Percentiles rank a stretch among this genome's conserved stretches.
Conservation (phyloP, 2,797 vertebrate species). For the Lemur catta region DNA sequence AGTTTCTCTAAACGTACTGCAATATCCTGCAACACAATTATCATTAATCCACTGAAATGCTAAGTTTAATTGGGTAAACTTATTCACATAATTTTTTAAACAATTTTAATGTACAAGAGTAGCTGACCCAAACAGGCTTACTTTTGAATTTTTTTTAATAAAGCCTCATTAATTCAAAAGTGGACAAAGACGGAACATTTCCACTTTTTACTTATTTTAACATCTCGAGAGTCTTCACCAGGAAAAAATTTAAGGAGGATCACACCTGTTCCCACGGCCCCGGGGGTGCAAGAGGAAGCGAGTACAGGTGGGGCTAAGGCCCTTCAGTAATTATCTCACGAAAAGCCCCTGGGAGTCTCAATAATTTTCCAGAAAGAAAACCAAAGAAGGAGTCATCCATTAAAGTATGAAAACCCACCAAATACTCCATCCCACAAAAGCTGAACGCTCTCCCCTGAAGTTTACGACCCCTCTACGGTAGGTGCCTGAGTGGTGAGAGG, state of each 20-base stretch:
- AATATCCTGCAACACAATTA: neutral
- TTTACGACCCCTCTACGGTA: neutral
- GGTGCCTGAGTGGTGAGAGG: neutral
- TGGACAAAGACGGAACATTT: neutral
- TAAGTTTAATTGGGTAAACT: neutral
- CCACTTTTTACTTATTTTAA: neutral
- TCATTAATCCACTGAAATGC: neutral
- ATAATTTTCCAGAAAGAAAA: conserved; percentile 51
- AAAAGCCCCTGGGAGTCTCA: conserved; percentile 16
- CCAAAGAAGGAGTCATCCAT: neutral
- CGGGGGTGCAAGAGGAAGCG: neutral
- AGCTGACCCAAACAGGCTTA: conserved; percentile 15
- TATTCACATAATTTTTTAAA: conserved; percentile 1
- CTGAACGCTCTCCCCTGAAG: neutral
- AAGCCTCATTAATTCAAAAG: neutral
- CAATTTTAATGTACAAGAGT: conserved; percentile 1
- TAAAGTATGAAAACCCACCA: conserved; percentile 5
- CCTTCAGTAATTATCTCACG: neutral
- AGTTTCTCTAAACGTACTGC: neutral
- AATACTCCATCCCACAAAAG: neutral
- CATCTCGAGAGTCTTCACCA: neutral
- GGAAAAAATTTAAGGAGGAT: neutral
- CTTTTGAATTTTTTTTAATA: neutral
- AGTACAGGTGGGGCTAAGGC: neutral
- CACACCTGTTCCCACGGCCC: conserved; percentile 51